These are phyloP conservation scores for Cremastobaeus sp. DNA, from an alignment of 2,888 invertebrate species.

Conservation along the genomic window DNA sequence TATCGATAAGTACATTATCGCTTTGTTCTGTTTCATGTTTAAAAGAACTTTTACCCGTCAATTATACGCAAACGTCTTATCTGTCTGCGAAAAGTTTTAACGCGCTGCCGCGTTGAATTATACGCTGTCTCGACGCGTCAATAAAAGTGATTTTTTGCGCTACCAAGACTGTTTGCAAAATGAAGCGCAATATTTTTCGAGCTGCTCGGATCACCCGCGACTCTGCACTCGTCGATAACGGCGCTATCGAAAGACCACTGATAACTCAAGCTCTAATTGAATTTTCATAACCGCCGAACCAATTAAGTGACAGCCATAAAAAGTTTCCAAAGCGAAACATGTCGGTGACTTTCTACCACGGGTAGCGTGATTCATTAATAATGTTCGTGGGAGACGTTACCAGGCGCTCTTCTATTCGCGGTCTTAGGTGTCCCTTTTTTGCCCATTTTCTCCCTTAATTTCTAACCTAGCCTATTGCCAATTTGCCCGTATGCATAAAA, in stretches of 20 bases:
- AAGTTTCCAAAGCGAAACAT: slow-evolving; percentile 61
- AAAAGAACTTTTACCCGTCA: slow-evolving; percentile 55
- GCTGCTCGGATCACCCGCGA: neutral
- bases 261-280: slow-evolving; percentile 18
- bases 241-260: slow-evolving; percentile 9
- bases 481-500: neutral
- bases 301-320: slow-evolving; percentile 38
- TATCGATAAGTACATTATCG: slow-evolving; percentile 56
- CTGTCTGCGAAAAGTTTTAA: slow-evolving; percentile 47
- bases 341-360: slow-evolving; percentile 59
- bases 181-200: neutral
- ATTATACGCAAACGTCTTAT: slow-evolving; percentile 55
- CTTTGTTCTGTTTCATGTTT: slow-evolving; percentile 55
- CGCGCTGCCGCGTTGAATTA: slow-evolving; percentile 24
- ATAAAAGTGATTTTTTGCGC: slow-evolving; percentile 14
- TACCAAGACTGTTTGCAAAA: neutral
- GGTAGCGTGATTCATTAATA: slow-evolving; percentile 54
- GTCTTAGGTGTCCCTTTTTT: slow-evolving; percentile 29
- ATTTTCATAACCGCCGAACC: slow-evolving; percentile 41
- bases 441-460: slow-evolving; percentile 18
- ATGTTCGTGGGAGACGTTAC: slow-evolving; percentile 57
- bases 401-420: slow-evolving; percentile 54
- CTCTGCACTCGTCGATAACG: slow-evolving; percentile 7
- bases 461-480: slow-evolving; percentile 30
- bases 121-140: neutral